A percentile compares a stretch with the other conserved stretches of the same genome.
Evolutionary conservation across 2,888 invertebrate species (phyloP).

Genomic region (Tiphia femorata): DNA sequence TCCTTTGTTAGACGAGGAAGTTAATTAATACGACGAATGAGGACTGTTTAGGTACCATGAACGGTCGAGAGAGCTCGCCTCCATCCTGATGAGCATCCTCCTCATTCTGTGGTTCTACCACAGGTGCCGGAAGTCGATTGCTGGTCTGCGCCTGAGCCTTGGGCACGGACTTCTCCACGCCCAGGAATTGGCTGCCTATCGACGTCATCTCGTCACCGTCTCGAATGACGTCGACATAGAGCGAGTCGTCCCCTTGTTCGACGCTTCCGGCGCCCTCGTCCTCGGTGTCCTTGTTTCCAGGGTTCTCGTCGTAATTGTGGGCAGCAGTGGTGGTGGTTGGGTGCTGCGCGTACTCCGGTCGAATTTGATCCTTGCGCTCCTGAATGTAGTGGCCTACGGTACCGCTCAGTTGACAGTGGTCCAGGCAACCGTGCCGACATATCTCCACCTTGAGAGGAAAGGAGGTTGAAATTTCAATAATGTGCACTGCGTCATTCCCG

Average conservation of each 20-base stretch:
- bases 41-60: constrained; percentile 51
- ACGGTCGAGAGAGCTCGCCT: constrained; percentile 56
- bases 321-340: constrained; percentile 52
- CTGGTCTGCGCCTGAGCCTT: constrained; percentile 64
- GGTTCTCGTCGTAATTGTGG: constrained; percentile 66
- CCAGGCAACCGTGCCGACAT: constrained; percentile 91
- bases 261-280: constrained; percentile 68
- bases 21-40: not conserved
- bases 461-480: too few species aligned
- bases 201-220: constrained; percentile 70
- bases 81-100: constrained; percentile 47
- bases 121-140: constrained; percentile 50
- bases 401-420: constrained; percentile 86
- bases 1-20: not conserved
- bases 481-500: too few species aligned
- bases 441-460: constrained; percentile 81
- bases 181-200: constrained; percentile 67
- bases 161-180: constrained; percentile 67
- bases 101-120: constrained; percentile 49
- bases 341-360: constrained; percentile 65
- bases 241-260: constrained; percentile 71
- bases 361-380: constrained; percentile 71
- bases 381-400: constrained; percentile 70
- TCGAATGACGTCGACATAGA: constrained; percentile 76
- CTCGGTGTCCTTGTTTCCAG: constrained; percentile 55